Evolutionary conservation across 64 coral and sea anemone species (phyloP).

Genomic region (Astreopora myriophthalma): DNA sequence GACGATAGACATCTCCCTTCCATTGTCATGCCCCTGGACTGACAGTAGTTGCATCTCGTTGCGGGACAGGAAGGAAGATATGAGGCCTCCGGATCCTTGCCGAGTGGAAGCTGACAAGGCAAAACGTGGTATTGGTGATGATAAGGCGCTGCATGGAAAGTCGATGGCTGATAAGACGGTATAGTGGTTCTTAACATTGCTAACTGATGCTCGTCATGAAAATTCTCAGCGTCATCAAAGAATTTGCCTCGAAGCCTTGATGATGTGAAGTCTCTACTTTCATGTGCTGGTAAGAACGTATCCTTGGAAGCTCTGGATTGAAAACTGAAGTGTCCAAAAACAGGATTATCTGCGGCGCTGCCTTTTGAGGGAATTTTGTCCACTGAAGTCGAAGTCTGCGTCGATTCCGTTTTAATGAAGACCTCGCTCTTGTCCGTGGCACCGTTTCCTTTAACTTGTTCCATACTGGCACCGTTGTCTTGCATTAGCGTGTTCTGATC

Average conservation of each 20-base stretch:
- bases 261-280: not conserved
- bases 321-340: not conserved
- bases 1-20: not conserved
- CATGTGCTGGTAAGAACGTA: not conserved
- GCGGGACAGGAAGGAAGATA: not conserved
- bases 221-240: not conserved
- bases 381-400: not conserved
- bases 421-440: not conserved
- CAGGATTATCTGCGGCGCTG: not conserved
- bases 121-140: not conserved
- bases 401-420: not conserved
- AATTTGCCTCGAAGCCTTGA: not conserved
- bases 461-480: not conserved
- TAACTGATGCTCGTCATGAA: not conserved
- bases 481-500: not conserved
- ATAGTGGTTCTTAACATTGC: not conserved
- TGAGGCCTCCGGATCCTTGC: not conserved
- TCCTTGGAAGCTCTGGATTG: not conserved
- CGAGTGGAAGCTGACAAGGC: not conserved
- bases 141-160: not conserved
- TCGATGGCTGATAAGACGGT: not conserved
- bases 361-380: not conserved
- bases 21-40: not conserved
- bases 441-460: not conserved
- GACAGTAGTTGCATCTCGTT: not conserved